Percentiles rank a stretch among this genome's conserved stretches.
Conservation (phyloP, 2,113 vertebrate genomes). For the Aptenodytes patagonicus region DNA sequence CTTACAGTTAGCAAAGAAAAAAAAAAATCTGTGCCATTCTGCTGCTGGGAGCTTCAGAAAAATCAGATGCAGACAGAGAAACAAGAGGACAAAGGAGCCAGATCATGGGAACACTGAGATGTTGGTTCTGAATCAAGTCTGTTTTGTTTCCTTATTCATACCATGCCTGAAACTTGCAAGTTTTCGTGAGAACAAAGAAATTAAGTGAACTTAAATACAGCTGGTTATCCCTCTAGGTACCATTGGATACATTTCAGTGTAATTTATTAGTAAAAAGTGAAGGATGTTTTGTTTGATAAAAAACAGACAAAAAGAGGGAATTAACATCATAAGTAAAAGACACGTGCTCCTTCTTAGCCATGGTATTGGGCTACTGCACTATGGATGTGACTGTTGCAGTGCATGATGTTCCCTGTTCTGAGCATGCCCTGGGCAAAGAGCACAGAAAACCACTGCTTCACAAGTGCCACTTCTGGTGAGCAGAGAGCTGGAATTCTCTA, state of each 20-base stretch:
- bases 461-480: neutral
- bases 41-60: neutral
- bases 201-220: neutral
- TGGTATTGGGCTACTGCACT: neutral
- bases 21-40: neutral
- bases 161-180: neutral
- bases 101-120: neutral
- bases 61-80: neutral
- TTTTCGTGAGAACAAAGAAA: constrained; percentile 1
- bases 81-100: neutral
- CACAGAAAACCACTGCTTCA: neutral
- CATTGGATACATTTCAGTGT: neutral
- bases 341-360: neutral
- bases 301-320: neutral
- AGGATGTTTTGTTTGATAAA: constrained; percentile 3
- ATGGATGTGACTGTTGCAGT: neutral
- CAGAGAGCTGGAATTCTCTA: neutral
- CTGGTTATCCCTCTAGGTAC: neutral
- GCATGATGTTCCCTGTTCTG: neutral
- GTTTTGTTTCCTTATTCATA: neutral
- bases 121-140: neutral
- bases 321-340: neutral
- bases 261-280: neutral
- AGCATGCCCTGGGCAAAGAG: neutral
- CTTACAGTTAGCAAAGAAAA: neutral